Evolutionary conservation across 2,113 vertebrate species (phyloP).

Genomic region (Rhinolophus ferrumequinum): DNA sequence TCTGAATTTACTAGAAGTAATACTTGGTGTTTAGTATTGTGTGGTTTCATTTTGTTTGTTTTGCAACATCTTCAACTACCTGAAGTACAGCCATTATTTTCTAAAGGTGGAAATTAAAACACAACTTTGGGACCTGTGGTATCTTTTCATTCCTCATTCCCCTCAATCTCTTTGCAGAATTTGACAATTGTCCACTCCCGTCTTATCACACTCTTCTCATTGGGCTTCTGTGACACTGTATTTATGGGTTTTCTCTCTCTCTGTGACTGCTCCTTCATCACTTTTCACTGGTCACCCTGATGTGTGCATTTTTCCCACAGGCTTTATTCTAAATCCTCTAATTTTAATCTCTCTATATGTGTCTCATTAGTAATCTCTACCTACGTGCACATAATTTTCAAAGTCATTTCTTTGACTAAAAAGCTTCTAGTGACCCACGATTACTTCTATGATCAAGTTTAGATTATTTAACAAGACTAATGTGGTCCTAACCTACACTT

Average conservation of each 20-base stretch:
- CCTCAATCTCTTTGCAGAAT: background rate
- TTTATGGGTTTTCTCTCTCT: background rate
- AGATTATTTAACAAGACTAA: background rate
- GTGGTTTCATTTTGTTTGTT: background rate
- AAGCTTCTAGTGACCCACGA: background rate
- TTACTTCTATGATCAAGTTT: background rate
- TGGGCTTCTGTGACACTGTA: background rate
- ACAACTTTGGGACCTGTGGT: background rate
- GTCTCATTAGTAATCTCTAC: background rate
- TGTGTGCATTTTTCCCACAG: background rate
- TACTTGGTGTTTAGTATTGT: background rate
- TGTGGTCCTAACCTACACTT: background rate
- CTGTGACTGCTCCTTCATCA: background rate
- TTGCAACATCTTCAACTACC: background rate
- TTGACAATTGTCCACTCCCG: too few species aligned
- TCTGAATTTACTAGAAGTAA: background rate
- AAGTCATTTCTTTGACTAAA: background rate
- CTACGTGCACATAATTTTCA: background rate
- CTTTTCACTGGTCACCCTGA: background rate
- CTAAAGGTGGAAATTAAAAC: background rate
- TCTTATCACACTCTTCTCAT: background rate
- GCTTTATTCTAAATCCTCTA: background rate
- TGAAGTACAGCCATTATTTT: background rate
- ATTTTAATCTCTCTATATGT: background rate
- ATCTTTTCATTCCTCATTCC: background rate